Evolutionary conservation across 1,140 invertebrate species (phyloP).

Genomic region (Rhopalosiphum padi): DNA sequence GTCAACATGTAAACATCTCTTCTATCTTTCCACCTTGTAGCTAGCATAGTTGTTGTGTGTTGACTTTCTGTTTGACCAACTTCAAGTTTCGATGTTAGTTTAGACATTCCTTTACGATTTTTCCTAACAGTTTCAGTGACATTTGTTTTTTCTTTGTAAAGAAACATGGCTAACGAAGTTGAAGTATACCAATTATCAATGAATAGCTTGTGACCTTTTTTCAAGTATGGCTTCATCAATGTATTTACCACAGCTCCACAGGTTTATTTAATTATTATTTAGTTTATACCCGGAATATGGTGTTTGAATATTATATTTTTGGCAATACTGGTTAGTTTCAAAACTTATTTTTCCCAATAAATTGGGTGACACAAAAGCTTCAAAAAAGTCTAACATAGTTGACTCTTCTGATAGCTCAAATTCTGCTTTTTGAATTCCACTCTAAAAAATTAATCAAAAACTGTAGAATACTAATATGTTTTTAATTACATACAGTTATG

Average conservation of each 20-base stretch:
- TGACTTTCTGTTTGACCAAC: slow-evolving; percentile 5
- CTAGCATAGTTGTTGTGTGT: neutral
- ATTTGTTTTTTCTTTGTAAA: neutral
- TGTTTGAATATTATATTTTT: too few relatives aligned
- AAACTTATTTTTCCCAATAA: too few relatives aligned
- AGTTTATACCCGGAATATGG: too few relatives aligned
- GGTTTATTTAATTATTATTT: too few relatives aligned
- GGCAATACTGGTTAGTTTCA: too few relatives aligned
- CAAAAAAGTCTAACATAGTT: too few relatives aligned
- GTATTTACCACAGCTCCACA: neutral
- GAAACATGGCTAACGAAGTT: neutral
- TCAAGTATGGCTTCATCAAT: neutral
- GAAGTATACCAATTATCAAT: neutral
- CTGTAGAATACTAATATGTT: too few relatives aligned
- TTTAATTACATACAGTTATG: too few relatives aligned
- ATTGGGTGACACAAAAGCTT: too few relatives aligned
- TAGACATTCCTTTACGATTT: neutral
- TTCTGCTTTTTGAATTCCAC: too few relatives aligned
- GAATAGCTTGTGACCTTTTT: neutral
- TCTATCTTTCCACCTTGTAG: neutral
- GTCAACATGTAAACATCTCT: slow-evolving; percentile 15
- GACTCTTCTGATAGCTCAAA: too few relatives aligned
- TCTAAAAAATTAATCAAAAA: too few relatives aligned
- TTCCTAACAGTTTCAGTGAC: neutral
- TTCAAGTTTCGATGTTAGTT: neutral